Evolutionary conservation across 2,113 vertebrate genomes (phyloP).

Genomic region (Phasianus colchicus): DNA sequence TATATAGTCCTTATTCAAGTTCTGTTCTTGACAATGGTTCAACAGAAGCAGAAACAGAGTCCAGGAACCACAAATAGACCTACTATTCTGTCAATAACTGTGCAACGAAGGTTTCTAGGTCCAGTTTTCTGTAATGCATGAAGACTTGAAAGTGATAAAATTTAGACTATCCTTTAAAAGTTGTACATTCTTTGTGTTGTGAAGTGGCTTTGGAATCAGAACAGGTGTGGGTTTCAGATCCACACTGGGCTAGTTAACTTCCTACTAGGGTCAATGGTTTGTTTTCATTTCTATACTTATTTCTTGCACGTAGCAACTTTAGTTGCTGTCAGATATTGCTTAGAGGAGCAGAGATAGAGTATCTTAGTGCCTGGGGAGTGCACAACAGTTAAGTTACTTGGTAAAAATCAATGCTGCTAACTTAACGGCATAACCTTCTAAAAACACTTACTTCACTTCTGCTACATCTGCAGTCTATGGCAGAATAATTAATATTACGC

Average conservation of each 20-base stretch:
- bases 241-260: neutral
- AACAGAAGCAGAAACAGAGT: neutral
- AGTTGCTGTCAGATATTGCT: neutral
- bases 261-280: neutral
- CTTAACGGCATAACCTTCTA: neutral
- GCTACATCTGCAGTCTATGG: neutral
- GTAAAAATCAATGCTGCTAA: neutral
- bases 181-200: neutral
- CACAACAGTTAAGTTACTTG: neutral
- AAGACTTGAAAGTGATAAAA: neutral
- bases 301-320: neutral
- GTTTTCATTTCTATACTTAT: neutral
- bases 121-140: neutral
- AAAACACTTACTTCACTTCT: neutral
- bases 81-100: constrained; percentile 10
- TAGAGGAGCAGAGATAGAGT: neutral
- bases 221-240: neutral
- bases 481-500: neutral
- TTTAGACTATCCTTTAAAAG: neutral
- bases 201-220: neutral
- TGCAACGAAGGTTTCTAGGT: neutral
- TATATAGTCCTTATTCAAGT: neutral
- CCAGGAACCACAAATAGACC: neutral
- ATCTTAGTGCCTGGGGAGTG: neutral
- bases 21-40: neutral